These are phyloP conservation scores for Triplophysa rosa DNA, from an alignment of 2,113 vertebrate species.

Conservation along the genomic window DNA sequence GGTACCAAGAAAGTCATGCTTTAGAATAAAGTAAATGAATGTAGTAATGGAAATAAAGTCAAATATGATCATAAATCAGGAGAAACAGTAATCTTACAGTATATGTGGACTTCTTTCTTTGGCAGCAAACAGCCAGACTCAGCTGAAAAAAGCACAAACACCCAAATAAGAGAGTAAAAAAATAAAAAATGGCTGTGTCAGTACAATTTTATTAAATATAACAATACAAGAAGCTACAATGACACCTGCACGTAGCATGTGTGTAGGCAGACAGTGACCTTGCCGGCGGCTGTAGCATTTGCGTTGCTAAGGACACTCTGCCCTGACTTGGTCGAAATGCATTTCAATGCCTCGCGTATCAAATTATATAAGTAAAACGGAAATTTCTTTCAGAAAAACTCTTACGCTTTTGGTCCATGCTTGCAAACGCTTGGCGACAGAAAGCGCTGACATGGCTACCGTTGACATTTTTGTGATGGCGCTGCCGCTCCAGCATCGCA, in stretches of 20 bases:
- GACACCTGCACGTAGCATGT: background rate
- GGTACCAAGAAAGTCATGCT: background rate
- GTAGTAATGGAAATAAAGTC: background rate
- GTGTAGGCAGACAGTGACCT: conserved; percentile 27
- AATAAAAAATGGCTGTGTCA: no score
- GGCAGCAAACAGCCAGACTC: conserved; percentile 34
- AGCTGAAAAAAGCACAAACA: conserved; percentile 45
- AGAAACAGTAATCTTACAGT: conserved; percentile 56
- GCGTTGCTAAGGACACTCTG: background rate
- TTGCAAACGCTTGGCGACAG: conserved; percentile 55
- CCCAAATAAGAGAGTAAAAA: background rate
- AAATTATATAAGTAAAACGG: background rate
- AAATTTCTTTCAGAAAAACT: background rate
- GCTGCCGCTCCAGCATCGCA: background rate
- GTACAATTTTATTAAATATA: background rate
- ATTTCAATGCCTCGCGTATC: background rate
- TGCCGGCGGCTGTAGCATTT: background rate
- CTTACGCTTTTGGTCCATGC: conserved; percentile 47
- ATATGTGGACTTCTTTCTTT: conserved; percentile 57
- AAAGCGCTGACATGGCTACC: conserved; percentile 39
- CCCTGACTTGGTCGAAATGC: background rate
- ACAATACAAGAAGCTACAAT: background rate
- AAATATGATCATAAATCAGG: background rate
- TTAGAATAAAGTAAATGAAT: background rate
- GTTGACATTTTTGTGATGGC: conserved; percentile 51